Evolutionary conservation across 2,888 invertebrate genomes (phyloP).

Genomic region (Automeris io): DNA sequence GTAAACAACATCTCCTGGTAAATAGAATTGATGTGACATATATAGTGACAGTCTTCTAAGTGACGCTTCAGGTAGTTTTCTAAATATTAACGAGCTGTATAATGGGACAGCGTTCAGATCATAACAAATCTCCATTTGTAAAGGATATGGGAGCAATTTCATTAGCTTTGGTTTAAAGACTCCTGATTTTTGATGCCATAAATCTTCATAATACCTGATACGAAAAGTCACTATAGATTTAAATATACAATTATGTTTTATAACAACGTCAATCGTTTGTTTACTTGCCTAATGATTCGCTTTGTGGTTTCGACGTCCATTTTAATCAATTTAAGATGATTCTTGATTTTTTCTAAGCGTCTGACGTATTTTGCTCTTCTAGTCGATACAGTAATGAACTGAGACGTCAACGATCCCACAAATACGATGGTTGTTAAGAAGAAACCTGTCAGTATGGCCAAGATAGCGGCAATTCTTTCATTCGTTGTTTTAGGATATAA

Average conservation of each 20-base stretch:
- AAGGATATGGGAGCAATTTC: conserved; percentile 55
- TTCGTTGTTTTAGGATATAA: conserved; percentile 59
- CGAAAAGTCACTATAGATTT: conserved; percentile 4
- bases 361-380: conserved; percentile 62
- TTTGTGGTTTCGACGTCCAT: conserved; percentile 55
- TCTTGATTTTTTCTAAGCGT: conserved; percentile 58
- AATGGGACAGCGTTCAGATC: conserved; percentile 71
- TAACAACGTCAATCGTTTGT: not conserved
- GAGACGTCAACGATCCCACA: conserved; percentile 69
- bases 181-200: conserved; percentile 73
- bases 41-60: conserved; percentile 65
- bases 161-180: conserved; percentile 63
- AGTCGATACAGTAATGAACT: conserved; percentile 67
- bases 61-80: conserved; percentile 71
- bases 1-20: conserved; percentile 70
- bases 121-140: conserved; percentile 72
- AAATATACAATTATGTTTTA: too few relatives aligned
- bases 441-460: conserved; percentile 61
- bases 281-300: conserved; percentile 54
- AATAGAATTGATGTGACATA: conserved; percentile 73
- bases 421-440: conserved; percentile 65
- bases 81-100: conserved; percentile 68
- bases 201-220: conserved; percentile 66
- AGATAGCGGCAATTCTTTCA: conserved; percentile 53
- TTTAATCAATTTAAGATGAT: conserved; percentile 58